phyloP scores from a whole-genome alignment of 2,113 vertebrate genomes.

The Trochalopteron elliotii region DNA sequence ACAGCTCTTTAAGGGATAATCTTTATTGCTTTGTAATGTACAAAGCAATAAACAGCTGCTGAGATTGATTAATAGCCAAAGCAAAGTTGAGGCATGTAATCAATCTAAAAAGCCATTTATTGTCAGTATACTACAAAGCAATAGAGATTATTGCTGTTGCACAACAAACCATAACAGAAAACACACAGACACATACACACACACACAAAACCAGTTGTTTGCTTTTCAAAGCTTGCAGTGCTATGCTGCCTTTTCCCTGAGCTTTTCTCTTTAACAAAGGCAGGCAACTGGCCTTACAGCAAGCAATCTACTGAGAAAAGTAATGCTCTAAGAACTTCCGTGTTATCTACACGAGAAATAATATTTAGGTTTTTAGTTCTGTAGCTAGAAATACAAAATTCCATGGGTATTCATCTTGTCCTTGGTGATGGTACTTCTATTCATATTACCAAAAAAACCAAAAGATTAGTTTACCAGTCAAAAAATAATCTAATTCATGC shows the following conservation, averaged over 20 bases:
- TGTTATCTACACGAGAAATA: background rate
- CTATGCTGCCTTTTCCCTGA: background rate
- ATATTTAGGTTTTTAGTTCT: background rate
- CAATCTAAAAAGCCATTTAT: constrained; percentile 66
- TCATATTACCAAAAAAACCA: background rate
- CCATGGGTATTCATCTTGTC: background rate
- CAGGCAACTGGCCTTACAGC: background rate
- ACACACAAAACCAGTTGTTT: background rate
- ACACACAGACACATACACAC: background rate
- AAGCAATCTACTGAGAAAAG: background rate
- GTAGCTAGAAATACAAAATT: background rate
- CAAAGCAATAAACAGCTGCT: constrained; percentile 68
- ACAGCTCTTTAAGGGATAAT: constrained; percentile 65
- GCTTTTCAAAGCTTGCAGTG: background rate
- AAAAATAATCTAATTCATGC: background rate
- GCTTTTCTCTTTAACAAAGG: background rate
- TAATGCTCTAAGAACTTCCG: background rate
- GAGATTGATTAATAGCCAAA: constrained; percentile 70
- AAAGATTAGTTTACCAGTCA: background rate
- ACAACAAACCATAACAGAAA: constrained; percentile 47
- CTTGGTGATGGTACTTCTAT: background rate
- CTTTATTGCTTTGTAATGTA: constrained; percentile 67
- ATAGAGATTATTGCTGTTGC: constrained; percentile 60
- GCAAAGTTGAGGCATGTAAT: constrained; percentile 65
- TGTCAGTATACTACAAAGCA: constrained; percentile 52